Base-by-base conservation (phyloP, 1,140 invertebrate species). In the Macrotrachela quadricornifera region DNA sequence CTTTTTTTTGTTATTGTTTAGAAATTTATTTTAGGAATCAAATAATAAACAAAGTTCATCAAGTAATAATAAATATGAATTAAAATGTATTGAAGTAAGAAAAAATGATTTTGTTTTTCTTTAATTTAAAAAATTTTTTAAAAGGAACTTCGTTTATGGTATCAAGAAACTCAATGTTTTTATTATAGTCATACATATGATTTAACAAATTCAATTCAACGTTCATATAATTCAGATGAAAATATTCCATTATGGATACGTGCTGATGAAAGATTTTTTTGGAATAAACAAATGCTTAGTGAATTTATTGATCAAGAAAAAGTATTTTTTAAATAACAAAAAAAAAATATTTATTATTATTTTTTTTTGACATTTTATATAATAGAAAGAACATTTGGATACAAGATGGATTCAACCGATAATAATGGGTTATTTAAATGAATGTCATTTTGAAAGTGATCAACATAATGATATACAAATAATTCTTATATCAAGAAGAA, bases 361-460 rank as follows among this genome's bases (percentile, higher is more conserved):
- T 4, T 4, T 30, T 4, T 30, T 30, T 30, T 30, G 21, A 4
- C 8, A 4, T 30, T 30, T 30, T 30, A 8, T 30, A 66, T 79
- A 51, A 76, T 79, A 66, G 81, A 84, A 64, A 71, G 54, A n/a
- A 45, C 9, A 18, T 86, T 46, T 87, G 87, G 1, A 77, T 95
- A 15, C 86, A 95, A 60, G 88, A 96, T 70, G 90, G 88, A 18
- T 94, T 81, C 71, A 78, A 94, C 39, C 83, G 92, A 65, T 80
- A 90, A 37, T 81, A 85, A 60, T 73, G 17, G n/a, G n/a, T 49
- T 14, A 39, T 79, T 56, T 87, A 85, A 68, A 75, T 78, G 50
- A 78, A 91, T 46, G 79, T 84, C 54, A 64, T 68, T 48, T 57
- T 14, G 64, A 68, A 15, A 52, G 50, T 59, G 60, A 30, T 57